Conservation (phyloP, 2,797 vertebrate genomes). For the Intellagama lesueurii region DNA sequence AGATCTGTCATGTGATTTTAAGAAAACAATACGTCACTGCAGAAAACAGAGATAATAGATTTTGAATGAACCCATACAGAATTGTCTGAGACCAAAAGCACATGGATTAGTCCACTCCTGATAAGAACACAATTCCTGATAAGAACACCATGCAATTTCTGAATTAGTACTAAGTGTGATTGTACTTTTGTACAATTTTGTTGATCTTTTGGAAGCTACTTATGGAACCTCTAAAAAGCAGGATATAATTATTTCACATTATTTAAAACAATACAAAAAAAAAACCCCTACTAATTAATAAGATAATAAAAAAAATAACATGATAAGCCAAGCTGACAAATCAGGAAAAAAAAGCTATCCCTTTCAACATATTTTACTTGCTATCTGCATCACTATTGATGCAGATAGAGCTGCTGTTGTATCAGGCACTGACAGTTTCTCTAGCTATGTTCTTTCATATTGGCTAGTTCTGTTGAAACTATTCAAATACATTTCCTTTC, state of each 20-base stretch:
- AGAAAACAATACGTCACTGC: background rate
- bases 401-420: background rate
- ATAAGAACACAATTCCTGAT: too few relatives aligned
- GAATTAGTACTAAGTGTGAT: background rate
- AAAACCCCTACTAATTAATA: background rate
- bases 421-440: background rate
- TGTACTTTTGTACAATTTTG: background rate
- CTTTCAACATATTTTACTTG: background rate
- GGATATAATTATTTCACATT: background rate
- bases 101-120: too few relatives aligned
- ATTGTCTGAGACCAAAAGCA: too few relatives aligned
- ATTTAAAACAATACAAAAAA: background rate
- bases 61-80: background rate
- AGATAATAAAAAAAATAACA: background rate
- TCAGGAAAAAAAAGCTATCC: background rate
- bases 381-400: background rate
- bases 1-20: background rate
- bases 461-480: background rate
- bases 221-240: background rate
- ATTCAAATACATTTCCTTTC: background rate
- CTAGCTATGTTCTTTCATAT: background rate
- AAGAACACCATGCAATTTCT: too few relatives aligned
- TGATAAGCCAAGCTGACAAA: background rate
- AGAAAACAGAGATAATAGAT: background rate
- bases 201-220: background rate